Base-by-base conservation (phyloP, 2,888 invertebrate species). In the Sicus ferrugineus region DNA sequence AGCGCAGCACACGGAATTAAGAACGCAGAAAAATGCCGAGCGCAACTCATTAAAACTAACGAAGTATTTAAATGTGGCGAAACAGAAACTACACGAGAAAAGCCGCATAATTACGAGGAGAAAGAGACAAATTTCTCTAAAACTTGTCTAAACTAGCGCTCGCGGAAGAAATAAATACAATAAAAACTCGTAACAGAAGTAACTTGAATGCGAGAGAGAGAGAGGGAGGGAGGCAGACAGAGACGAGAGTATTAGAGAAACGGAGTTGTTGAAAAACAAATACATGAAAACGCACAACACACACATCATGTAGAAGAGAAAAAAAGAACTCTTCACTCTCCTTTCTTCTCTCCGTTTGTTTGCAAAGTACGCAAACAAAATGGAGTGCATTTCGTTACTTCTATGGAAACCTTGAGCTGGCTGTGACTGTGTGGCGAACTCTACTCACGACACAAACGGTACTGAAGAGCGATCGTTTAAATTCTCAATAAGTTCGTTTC, bases 1-100 rank as follows among this genome's bases (percentile, higher is more conserved):
- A 30, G 31, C 6, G 64, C 7, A 30, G 11, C 14, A 30, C 34
- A 30, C 16, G 14, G 19, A 48, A 30, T 30, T 28, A 21, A 26
- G 42, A 38, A 61, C 11, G 34, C 16, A 21, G 11, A 4, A 21
- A 21, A 61, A 9, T 52, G 31, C 19, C 21, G 30, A n/a, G n/a
- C 42, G 48, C 50, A 64, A 64, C 64, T 64, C 64, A 64, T 64
- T 64, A 64, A 64, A 64, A 64, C 21, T 64, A 64, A 64, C 31
- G 64, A 64, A 52, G 64, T 52, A 64, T 54, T 54, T 54, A 28
- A 50, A 50, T 64, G n/a, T 64, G 30, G 50, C 23, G 74, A 76
- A 79, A 69, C n/a, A 50, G 6, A 61, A 68, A 68, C 48, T 58
- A 19, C 26, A n/a, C 26, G 5, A 7, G 34, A 21, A 64, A 54